Base-by-base conservation (phyloP, 2,113 vertebrate genomes). In the Rhagologus leucostigma region DNA sequence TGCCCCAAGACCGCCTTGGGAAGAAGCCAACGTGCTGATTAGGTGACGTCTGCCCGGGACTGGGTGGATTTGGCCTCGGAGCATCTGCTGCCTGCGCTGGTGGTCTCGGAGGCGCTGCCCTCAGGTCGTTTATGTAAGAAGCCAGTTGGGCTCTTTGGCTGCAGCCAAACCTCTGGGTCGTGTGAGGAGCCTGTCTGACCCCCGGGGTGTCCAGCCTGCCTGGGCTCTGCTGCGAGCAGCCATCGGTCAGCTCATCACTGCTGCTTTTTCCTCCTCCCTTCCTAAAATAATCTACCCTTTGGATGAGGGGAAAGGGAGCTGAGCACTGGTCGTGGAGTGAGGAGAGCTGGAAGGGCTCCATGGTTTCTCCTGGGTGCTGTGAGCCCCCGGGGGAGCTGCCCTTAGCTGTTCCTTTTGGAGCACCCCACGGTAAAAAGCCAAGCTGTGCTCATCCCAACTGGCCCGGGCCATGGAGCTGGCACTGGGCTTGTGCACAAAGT, bases 31-130 rank as follows among this genome's bases (percentile, higher is more conserved):
- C 0, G 1, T 20, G 80, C 85, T 94, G 96, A 97, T 97, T 95
- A 95, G 96, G 96, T 94, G 96, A 97, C 92, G 76, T 97, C 94
- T 93, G 94, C 95, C 85, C 7, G 10, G 64, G 77, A 29, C 2
- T 0, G 83, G 87, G 30, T 75, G 96, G 95, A 96, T 97, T 97
- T 96, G 76, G 64, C 84, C 71, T 84, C 23, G 0, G 57, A 94
- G 96, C 96, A 97, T 95, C 96, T 97, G 95, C 81, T 94, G 90
- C 84, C 80, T 65, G 69, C 4, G 8, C 86, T 59, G 81, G 87
- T 69, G 96, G 95, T 80, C 93, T 65, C 10, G 0, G 30, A 69
- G 87, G 27, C 16, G 0, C 79, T 90, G 87, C 71, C 94, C 83
- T 21, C 74, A 37, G 89, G 83, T 42, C 22, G 0, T 95, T 96